Evolutionary conservation across 1,140 invertebrate species (phyloP).

Genomic region (Ditylenchus dipsaci): DNA sequence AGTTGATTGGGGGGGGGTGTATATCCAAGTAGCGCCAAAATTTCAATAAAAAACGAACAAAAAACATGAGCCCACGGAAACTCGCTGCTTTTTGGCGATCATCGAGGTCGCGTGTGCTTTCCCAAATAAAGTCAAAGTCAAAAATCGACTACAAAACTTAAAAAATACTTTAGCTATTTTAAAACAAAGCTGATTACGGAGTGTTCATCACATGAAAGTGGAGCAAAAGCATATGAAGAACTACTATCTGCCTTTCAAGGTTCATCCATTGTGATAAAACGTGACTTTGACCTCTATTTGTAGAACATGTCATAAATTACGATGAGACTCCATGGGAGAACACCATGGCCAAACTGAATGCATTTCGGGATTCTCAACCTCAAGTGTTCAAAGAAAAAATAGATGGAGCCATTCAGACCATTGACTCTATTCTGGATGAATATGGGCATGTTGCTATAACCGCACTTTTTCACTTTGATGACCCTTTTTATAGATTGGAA

Average conservation of each 20-base stretch:
- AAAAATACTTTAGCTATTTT: constrained; percentile 60
- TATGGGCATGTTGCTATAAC: constrained; percentile 23
- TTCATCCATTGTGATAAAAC: constrained; percentile 45
- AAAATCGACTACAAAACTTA: too few species aligned
- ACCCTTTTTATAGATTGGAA: constrained; percentile 66
- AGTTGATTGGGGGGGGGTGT: too few species aligned
- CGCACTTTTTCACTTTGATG: neutral
- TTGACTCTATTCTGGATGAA: constrained; percentile 33
- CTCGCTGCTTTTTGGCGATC: too few species aligned
- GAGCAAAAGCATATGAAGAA: constrained; percentile 50
- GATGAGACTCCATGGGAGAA: constrained; percentile 57
- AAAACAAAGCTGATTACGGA: constrained; percentile 62
- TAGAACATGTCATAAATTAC: constrained; percentile 59
- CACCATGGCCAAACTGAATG: constrained; percentile 50
- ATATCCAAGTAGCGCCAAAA: too few species aligned
- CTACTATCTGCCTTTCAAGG: constrained; percentile 46
- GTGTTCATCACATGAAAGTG: constrained; percentile 47
- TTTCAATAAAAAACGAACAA: too few species aligned
- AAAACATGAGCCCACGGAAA: too few species aligned
- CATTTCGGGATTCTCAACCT: constrained; percentile 13
- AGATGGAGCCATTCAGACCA: constrained; percentile 25
- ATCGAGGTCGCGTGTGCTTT: too few species aligned
- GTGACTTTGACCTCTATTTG: constrained; percentile 48
- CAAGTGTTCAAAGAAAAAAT: constrained; percentile 23
- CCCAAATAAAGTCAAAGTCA: too few species aligned